These are phyloP conservation scores for Hymenochirus boettgeri DNA, from an alignment of 2,113 vertebrate species.

Conservation along the genomic window DNA sequence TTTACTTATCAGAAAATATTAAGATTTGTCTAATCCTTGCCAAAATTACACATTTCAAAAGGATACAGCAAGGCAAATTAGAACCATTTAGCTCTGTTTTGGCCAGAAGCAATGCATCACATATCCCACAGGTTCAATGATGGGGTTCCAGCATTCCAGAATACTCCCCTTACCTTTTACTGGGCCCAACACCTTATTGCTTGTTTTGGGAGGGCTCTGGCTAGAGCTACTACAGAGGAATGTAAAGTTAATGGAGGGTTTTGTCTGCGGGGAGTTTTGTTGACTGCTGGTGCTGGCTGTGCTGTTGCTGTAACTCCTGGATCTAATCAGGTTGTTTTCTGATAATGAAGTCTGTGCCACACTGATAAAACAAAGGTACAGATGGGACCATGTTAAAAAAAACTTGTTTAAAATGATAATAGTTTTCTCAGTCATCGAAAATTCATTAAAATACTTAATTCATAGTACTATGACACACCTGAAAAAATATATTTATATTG, in stretches of 20 bases:
- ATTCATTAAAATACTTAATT: too few species aligned
- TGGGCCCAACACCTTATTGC: conserved; percentile 57
- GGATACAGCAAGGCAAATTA: too few species aligned
- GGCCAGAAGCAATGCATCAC: conserved; percentile 52
- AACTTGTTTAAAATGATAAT: too few species aligned
- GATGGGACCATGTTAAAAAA: too few species aligned
- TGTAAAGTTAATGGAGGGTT: conserved; percentile 80
- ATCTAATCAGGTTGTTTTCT: conserved; percentile 67
- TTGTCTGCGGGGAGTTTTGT: conserved; percentile 73
- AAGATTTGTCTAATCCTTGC: too few species aligned
- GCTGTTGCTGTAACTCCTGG: conserved; percentile 73
- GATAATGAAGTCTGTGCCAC: conserved; percentile 69
- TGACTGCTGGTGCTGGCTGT: conserved; percentile 65
- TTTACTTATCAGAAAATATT: too few species aligned
- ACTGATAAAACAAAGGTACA: too few species aligned
- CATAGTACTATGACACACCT: too few species aligned
- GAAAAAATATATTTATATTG: too few species aligned
- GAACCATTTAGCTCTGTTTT: background rate
- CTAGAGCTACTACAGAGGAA: conserved; percentile 61
- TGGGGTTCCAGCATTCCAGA: conserved; percentile 49
- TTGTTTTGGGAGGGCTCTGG: conserved; percentile 52
- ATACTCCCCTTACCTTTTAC: conserved; percentile 76
- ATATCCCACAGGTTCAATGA: conserved; percentile 45
- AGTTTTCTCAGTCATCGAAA: too few species aligned
- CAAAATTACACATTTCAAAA: too few species aligned